Conservation (phyloP, 2,888 invertebrate species). For the Cosmorhoe ocellata region DNA sequence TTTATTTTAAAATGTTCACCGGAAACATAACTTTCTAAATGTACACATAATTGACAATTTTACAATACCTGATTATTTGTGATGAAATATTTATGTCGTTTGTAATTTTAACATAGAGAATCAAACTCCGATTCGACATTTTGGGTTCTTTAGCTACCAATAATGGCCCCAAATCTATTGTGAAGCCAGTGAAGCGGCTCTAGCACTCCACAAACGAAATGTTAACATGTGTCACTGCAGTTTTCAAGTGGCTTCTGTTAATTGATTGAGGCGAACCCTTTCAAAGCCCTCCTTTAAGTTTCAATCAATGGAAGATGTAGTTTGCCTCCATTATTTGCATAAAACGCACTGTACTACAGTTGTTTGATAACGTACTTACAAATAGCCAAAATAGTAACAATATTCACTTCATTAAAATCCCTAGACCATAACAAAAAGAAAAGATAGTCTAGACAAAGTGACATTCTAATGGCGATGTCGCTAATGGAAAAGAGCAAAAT, state of each 20-base stretch:
- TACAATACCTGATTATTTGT: too few species aligned
- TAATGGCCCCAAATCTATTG: too few species aligned
- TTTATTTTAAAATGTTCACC: slow-evolving; percentile 11
- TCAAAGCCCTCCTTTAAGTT: slow-evolving; percentile 49
- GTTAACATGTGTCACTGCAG: slow-evolving; percentile 79
- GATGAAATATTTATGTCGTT: too few species aligned
- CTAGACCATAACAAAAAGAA: too few species aligned
- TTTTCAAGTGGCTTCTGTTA: slow-evolving; percentile 73
- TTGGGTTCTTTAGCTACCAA: neutral
- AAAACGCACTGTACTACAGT: slow-evolving; percentile 28
- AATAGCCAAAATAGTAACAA: too few species aligned
- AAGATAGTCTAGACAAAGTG: too few species aligned
- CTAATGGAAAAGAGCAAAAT: too few species aligned
- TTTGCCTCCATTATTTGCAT: slow-evolving; percentile 54
- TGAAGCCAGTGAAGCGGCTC: neutral
- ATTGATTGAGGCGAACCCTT: slow-evolving; percentile 72
- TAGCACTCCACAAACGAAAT: slow-evolving; percentile 50
- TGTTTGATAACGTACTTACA: too few species aligned
- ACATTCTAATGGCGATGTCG: too few species aligned
- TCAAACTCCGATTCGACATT: too few species aligned
- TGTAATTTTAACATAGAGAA: too few species aligned
- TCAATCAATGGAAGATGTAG: slow-evolving; percentile 64
- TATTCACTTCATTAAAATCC: too few species aligned
- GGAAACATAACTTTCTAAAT: neutral
- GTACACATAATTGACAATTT: neutral